These are phyloP conservation scores for Parascotia fuliginaria DNA, from an alignment of 2,888 invertebrate species.

Conservation along the genomic window DNA sequence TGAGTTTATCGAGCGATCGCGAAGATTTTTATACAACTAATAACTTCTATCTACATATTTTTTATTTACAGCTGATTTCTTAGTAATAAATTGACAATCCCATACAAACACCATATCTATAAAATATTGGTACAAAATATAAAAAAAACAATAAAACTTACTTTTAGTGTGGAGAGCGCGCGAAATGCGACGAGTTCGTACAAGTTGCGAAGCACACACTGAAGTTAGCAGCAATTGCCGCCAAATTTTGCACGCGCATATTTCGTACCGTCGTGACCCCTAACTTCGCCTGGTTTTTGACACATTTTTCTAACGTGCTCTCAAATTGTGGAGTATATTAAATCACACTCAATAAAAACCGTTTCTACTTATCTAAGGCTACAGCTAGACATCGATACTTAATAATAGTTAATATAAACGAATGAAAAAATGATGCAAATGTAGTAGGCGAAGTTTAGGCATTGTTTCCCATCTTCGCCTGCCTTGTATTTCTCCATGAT, in stretches of 20 bases:
- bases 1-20: background rate
- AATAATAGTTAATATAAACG: background rate
- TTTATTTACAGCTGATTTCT: background rate
- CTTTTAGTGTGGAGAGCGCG: background rate
- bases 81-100: background rate
- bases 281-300: constrained; percentile 10
- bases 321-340: constrained; percentile 7
- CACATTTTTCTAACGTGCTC: constrained; percentile 5
- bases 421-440: constrained; percentile 1
- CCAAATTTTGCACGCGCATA: background rate
- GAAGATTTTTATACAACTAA: background rate
- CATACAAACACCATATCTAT: background rate
- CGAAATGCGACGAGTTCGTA: background rate
- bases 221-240: background rate
- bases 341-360: background rate
- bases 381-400: background rate
- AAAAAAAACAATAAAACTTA: background rate
- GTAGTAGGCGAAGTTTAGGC: constrained; percentile 5
- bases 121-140: background rate
- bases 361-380: background rate
- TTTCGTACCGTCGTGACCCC: constrained; percentile 1
- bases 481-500: constrained; percentile 9
- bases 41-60: background rate
- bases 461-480: constrained; percentile 14
- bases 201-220: background rate